Conservation (phyloP, 2,797 vertebrate genomes). For the Tiaroga cobitis region DNA sequence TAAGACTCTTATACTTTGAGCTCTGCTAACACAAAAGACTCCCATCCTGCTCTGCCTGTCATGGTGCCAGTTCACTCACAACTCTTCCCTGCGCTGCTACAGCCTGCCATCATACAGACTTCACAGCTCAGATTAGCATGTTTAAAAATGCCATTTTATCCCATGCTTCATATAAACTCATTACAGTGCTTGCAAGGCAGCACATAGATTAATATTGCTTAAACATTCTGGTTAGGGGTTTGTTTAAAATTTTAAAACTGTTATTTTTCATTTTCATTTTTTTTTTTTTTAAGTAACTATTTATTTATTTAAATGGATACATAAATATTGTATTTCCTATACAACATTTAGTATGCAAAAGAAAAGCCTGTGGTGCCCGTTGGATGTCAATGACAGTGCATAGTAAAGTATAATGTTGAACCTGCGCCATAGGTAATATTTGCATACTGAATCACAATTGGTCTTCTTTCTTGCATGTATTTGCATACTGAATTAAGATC, state of each 20-base stretch:
- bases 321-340: not conserved
- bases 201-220: slow-evolving; percentile 2
- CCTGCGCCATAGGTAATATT: not conserved
- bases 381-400: not conserved
- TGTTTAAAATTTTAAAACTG: not conserved
- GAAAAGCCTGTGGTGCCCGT: not conserved
- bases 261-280: not conserved
- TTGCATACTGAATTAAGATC: not conserved
- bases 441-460: not conserved
- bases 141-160: slow-evolving; percentile 51
- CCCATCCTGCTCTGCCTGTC: slow-evolving; percentile 46
- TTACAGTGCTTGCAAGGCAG: slow-evolving; percentile 25
- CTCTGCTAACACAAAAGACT: slow-evolving; percentile 41
- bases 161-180: slow-evolving; percentile 28
- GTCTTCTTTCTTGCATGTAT: not conserved
- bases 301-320: not conserved
- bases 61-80: slow-evolving; percentile 6
- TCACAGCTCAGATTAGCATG: slow-evolving; percentile 66
- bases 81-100: not conserved
- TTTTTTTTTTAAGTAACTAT: not conserved
- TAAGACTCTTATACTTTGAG: slow-evolving; percentile 31
- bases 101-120: slow-evolving; percentile 50
- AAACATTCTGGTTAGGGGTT: not conserved
- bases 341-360: not conserved
- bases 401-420: not conserved